Evolutionary conservation across 2,797 vertebrate species (phyloP).

Genomic region (Molossus molossus): DNA sequence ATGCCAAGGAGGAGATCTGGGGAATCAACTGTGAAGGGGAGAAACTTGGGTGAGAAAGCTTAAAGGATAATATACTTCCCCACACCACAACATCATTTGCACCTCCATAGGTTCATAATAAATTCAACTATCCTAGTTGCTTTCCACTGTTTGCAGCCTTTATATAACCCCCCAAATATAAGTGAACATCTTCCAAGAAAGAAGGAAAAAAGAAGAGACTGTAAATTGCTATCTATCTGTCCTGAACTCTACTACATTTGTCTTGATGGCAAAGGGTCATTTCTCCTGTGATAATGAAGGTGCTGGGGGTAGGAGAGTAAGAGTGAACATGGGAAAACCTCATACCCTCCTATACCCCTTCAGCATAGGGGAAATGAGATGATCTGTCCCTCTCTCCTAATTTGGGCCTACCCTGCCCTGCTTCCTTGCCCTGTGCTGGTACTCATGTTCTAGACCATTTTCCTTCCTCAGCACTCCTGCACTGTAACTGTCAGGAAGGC

Average conservation of each 20-base stretch:
- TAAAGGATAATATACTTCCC: slow-evolving; percentile 19
- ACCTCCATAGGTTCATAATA: neutral
- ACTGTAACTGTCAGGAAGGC: neutral
- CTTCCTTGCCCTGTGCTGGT: neutral
- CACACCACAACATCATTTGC: neutral
- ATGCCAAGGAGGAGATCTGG: slow-evolving; percentile 95
- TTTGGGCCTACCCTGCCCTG: neutral
- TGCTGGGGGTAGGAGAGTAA: neutral
- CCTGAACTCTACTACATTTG: slow-evolving; percentile 3
- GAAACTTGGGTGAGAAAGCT: slow-evolving; percentile 46
- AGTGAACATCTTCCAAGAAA: slow-evolving; percentile 39
- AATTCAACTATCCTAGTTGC: neutral
- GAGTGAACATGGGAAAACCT: neutral
- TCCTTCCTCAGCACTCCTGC: neutral
- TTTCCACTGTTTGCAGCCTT: neutral
- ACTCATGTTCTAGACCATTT: neutral
- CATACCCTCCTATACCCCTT: neutral
- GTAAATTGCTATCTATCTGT: neutral
- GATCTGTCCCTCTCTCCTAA: neutral
- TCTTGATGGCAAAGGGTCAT: slow-evolving; percentile 33
- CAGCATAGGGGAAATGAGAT: neutral
- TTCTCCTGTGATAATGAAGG: slow-evolving; percentile 32
- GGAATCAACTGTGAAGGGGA: slow-evolving; percentile 93
- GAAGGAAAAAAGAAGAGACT: slow-evolving; percentile 47
- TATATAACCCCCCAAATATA: neutral